A percentile compares a stretch with the other conserved stretches of the same genome.
Conservation (phyloP, 1,140 invertebrate genomes). For the Antheraea pernyi region DNA sequence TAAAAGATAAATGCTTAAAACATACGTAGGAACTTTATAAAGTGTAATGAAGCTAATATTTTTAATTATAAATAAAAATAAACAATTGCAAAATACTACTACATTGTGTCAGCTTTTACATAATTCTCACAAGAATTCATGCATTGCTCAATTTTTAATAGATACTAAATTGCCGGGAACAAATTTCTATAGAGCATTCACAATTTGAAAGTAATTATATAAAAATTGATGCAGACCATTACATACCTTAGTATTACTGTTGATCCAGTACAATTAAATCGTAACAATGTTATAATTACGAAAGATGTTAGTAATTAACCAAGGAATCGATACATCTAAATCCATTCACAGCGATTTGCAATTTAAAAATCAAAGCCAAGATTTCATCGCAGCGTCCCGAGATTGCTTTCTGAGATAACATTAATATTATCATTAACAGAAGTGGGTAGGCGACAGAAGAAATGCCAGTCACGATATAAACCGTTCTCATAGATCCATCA, state of each 20-base stretch:
- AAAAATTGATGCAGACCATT: not conserved
- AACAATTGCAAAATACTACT: too few relatives aligned
- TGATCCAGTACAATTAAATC: not conserved
- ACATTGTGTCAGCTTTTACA: not conserved
- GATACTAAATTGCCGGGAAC: not conserved
- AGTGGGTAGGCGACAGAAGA: conserved; percentile 68
- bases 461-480: conserved; percentile 55
- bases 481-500: conserved; percentile 40
- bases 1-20: too few relatives aligned
- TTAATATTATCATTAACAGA: conserved; percentile 75
- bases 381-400: conserved; percentile 41
- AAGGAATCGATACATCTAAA: not conserved
- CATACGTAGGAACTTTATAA: too few relatives aligned
- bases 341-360: conserved; percentile 16
- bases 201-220: not conserved
- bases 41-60: too few relatives aligned
- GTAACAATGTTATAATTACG: conserved; percentile 1
- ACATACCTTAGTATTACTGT: not conserved
- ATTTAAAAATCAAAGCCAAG: conserved; percentile 51
- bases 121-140: not conserved
- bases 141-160: not conserved
- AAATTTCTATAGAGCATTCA: conserved; percentile 1
- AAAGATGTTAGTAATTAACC: not conserved
- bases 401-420: conserved; percentile 66
- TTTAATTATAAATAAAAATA: too few relatives aligned